Evolutionary conservation across 2,888 invertebrate genomes (phyloP), one percentile per base, ranked within the genome.

Genomic region (Drosophila pegasa): DNA sequence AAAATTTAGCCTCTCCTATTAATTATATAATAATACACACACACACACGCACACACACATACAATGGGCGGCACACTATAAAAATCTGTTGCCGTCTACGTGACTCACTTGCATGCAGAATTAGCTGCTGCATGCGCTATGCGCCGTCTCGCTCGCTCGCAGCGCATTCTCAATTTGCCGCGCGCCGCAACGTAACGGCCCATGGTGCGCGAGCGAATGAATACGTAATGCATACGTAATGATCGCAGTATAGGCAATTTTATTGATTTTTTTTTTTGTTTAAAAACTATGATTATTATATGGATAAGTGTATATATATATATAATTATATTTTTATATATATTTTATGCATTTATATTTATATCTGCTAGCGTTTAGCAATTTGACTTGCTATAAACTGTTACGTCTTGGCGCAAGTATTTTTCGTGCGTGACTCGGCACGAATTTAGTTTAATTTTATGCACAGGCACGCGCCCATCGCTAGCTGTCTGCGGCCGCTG

Each of bases 381-480:
- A 0, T 9, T 27, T 27, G 12, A 18, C 14, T 27, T 27, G 16
- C 25, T 12, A 7, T 27, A 7, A 6, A 43, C 16, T 18, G 5
- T 6, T 45, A 3, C 6, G 8, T 1, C 41, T 14, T 10, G 6
- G 3, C 3, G 1, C n/a, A 20, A 7, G 2, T 5, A 16, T 33
- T 29, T 62, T 35, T 48, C 50, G 62, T 63, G 64, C 25, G 18
- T 12, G 38, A 16, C 55, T 10, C 7, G 14, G 33, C 61, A 40
- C n/a, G 58, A 57, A 62, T 31, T 16, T 14, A 16, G 38, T 35
- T 41, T 22, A 60, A 48, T 62, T 41, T 41, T 4, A 48, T 75
- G 51, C 51, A 10, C n/a, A 29, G 14, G 14, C 77, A 71, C 61
- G 59, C 22, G 59, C 58, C 16, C 74, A 72, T 48, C 77, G 6